A percentile compares a stretch with the other conserved stretches of the same genome.
These are phyloP conservation scores for Boulengeromyrus knoepffleri DNA, from an alignment of 2,113 vertebrate species.

Conservation along the genomic window DNA sequence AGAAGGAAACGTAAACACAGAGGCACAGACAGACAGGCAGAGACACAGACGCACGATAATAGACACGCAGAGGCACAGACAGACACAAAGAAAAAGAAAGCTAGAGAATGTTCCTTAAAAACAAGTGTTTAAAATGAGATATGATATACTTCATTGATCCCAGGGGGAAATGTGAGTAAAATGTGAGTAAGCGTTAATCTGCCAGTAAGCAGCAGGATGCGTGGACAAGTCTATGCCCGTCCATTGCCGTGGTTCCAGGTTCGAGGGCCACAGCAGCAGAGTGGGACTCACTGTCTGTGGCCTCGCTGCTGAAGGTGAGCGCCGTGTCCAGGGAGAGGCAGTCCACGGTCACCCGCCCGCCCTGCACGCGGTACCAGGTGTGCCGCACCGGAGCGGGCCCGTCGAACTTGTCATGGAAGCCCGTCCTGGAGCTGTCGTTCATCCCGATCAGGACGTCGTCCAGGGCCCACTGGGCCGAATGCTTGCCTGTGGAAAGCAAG, in stretches of 20 bases:
- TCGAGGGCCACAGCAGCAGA: not conserved
- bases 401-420: conserved; percentile 94
- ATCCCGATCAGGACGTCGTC: conserved; percentile 92
- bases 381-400: conserved; percentile 77
- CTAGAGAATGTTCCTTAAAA: not conserved
- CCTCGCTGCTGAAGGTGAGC: conserved; percentile 81
- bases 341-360: conserved; percentile 87
- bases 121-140: not conserved
- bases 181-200: not conserved
- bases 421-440: conserved; percentile 93
- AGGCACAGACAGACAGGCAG: too few relatives aligned
- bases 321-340: conserved; percentile 89
- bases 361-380: conserved; percentile 94
- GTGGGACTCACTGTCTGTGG: conserved; percentile 62
- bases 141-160: not conserved
- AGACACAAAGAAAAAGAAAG: not conserved
- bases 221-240: not conserved
- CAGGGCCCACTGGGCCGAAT: conserved; percentile 91
- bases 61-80: not conserved
- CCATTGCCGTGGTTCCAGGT: not conserved
- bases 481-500: conserved; percentile 65
- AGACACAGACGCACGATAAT: too few relatives aligned
- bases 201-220: not conserved
- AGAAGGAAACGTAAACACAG: not conserved
- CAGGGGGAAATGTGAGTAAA: not conserved